Conservation (phyloP, 1,140 invertebrate species). For the Leguminivora glycinivorella region DNA sequence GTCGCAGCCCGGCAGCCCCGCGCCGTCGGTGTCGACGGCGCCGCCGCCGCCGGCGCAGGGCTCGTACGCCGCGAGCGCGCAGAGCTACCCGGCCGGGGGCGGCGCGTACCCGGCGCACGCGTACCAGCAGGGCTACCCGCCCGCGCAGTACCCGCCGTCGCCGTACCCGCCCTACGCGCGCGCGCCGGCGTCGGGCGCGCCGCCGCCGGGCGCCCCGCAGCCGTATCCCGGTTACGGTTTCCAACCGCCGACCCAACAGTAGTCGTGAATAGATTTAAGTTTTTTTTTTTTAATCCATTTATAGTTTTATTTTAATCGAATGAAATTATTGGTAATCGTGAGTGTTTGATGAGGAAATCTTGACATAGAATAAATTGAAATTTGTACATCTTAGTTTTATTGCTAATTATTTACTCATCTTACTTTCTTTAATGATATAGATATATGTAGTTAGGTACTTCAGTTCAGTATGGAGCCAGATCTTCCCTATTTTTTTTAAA, state of each 20-base stretch:
- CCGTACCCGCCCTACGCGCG: constrained; percentile 75
- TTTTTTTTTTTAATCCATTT: constrained; percentile 11
- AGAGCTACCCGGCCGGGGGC: constrained; percentile 69
- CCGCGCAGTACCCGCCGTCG: constrained; percentile 73
- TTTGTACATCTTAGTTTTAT: constrained; percentile 20
- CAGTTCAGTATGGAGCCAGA: too few species aligned
- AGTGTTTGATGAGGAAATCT: constrained; percentile 1
- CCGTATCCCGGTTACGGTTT: constrained; percentile 77
- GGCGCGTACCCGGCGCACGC: constrained; percentile 76
- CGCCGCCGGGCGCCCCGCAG: constrained; percentile 70
- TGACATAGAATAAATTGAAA: constrained; percentile 5
- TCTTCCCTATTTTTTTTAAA: too few species aligned
- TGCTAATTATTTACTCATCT: too few species aligned
- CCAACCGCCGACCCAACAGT: constrained; percentile 75
- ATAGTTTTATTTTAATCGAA: constrained; percentile 11
- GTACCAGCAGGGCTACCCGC: constrained; percentile 74
- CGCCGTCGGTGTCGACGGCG: constrained; percentile 69
- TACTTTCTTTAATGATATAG: too few species aligned
- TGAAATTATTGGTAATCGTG: background rate
- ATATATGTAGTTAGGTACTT: too few species aligned
- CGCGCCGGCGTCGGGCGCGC: constrained; percentile 73
- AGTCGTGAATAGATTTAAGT: constrained; percentile 30
- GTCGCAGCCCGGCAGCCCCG: constrained; percentile 74
- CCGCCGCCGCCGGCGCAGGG: constrained; percentile 67
- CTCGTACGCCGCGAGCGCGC: constrained; percentile 67